Evolutionary conservation across 2,797 vertebrate species (phyloP), one percentile per base, ranked within the genome.

Genomic region (Sebastes kiyomatsui): DNA sequence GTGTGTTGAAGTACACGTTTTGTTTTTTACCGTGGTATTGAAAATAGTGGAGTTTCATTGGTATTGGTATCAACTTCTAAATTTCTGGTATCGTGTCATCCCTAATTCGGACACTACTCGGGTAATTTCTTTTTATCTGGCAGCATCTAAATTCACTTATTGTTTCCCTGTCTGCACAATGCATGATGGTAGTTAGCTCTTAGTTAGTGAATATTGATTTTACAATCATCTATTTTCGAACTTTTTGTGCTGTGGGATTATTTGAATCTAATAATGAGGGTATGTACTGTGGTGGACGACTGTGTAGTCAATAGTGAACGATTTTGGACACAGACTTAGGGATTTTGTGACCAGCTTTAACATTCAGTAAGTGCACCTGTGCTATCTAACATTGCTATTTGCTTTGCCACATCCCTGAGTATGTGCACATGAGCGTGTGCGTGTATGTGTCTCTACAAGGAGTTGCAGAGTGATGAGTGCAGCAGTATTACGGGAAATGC

Each of bases 401-500:
- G 54, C 72, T 79, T 72, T 70, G 56, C 33, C 30, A 42, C 70
- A 59, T 75, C 10, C 52, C 16, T 14, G 12, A 62, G 72, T 62
- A n/a, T 71, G 78, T 77, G 61, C 20, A 22, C 20, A 46, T 46
- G 70, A 75, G 66, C n/a, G n/a, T 64, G 69, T 86, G 42, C 42
- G n/a, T n/a, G 49, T 1, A 11, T 76, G 52, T 64, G 64, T 33
- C 60, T 72, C 68, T 76, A 25, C 60, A 79, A 69, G 78, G 80
- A 90, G 81, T 62, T 69, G 74, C 55, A 82, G 73, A 89, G 30
- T 93, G 90, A 86, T 92, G 88, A 93, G 87, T 62, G 22, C 85
- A 91, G 88, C 86, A 88, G 86, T 87, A 87, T 90, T 90, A 90
- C 18, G 61, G 86, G 86, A 93, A 93, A 84, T 92, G 93, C 92